Evolutionary conservation across 2,888 invertebrate genomes (phyloP).

Genomic region (Cephus rjabovi): DNA sequence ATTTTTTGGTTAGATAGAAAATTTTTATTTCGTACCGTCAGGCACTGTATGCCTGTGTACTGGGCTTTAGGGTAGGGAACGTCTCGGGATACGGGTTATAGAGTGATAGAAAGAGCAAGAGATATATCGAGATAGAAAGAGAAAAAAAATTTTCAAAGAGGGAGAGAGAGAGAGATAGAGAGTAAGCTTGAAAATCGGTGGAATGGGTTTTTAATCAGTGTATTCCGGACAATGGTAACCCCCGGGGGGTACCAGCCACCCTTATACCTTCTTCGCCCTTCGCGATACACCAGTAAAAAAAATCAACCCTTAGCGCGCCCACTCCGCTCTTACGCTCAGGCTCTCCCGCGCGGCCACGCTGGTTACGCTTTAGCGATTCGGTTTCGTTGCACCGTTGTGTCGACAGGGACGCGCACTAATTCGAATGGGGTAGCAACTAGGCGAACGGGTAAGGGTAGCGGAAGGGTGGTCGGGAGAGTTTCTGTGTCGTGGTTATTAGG

Average conservation of each 20-base stretch:
- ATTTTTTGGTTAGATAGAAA: too few species aligned
- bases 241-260: conserved; percentile 55
- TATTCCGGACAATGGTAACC: conserved; percentile 61
- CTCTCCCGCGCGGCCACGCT: conserved; percentile 12
- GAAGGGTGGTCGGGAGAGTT: conserved; percentile 20
- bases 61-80: neutral
- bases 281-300: conserved; percentile 4
- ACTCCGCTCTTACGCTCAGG: neutral
- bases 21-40: neutral
- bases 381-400: conserved; percentile 34
- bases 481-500: conserved; percentile 3
- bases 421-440: conserved; percentile 30
- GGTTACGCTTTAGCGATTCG: conserved; percentile 33
- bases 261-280: conserved; percentile 52
- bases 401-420: conserved; percentile 41
- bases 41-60: neutral
- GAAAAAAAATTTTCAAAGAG: neutral
- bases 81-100: neutral
- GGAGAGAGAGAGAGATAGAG: neutral
- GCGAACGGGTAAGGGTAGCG: conserved; percentile 14
- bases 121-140: neutral
- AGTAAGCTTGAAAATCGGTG: conserved; percentile 39
- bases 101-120: neutral
- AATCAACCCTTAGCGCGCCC: neutral
- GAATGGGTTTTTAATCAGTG: conserved; percentile 65